Conservation (phyloP, 2,888 invertebrate genomes). For the Hypomecis punctinalis region DNA sequence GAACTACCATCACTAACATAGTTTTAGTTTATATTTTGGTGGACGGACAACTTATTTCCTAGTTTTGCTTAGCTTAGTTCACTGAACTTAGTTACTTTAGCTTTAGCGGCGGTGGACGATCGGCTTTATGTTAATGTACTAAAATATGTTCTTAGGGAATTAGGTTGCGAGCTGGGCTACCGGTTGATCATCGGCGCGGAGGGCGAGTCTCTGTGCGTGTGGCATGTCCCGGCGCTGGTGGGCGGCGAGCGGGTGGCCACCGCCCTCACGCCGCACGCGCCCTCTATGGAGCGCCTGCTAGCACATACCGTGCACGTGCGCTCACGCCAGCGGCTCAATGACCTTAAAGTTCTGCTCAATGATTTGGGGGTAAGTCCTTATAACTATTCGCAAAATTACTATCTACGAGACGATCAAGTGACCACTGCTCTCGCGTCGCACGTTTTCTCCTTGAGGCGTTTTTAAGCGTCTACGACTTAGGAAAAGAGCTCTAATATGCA, state of each 20-base stretch:
- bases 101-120: no score
- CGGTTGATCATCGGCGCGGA: conserved; percentile 95
- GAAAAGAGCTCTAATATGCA: no score
- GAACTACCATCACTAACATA: no score
- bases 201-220: conserved; percentile 76
- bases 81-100: no score
- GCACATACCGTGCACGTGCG: conserved; percentile 98
- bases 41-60: no score
- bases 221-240: conserved; percentile 86
- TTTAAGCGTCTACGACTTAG: no score
- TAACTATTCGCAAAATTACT: background rate
- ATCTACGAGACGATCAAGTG: no score
- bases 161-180: conserved; percentile 94
- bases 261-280: conserved; percentile 94
- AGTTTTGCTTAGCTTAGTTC: no score
- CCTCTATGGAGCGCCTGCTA: conserved; percentile 97
- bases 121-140: no score
- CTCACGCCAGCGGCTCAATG: conserved; percentile 92
- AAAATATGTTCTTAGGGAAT: conserved; percentile 77
- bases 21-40: no score
- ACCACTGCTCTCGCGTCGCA: no score
- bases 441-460: no score
- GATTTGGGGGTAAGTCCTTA: conserved; percentile 79
- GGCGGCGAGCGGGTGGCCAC: conserved; percentile 84
- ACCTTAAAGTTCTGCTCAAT: conserved; percentile 91